phyloP scores from a whole-genome alignment of 2,113 vertebrate genomes.

The Conger conger region DNA sequence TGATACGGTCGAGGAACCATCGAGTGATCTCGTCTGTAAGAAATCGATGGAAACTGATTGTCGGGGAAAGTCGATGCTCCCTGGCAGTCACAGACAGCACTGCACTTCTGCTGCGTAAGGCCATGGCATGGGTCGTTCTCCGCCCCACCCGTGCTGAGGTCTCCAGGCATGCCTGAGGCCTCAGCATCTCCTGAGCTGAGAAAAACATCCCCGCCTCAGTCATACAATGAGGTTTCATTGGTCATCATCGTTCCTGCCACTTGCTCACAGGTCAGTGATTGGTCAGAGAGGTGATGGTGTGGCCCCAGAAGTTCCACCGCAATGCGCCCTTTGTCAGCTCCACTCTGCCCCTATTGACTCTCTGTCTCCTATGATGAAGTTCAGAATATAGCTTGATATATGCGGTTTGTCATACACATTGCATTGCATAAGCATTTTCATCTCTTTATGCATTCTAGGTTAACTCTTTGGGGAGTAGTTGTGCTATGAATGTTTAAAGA shows the following conservation, averaged over 20 bases:
- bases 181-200: constrained; percentile 43
- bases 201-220: constrained; percentile 38
- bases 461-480: not conserved
- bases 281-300: not conserved
- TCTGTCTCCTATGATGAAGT: not conserved
- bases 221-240: too few species aligned
- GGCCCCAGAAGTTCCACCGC: not conserved
- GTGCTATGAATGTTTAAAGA: too few species aligned
- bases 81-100: constrained; percentile 56
- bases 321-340: not conserved
- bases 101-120: constrained; percentile 61
- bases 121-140: constrained; percentile 47
- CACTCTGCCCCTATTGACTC: not conserved
- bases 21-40: not conserved
- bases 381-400: not conserved
- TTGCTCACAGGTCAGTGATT: not conserved
- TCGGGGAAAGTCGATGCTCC: constrained; percentile 42
- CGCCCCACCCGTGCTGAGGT: constrained; percentile 39
- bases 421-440: too few species aligned
- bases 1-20: not conserved
- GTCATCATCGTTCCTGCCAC: too few species aligned
- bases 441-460: not conserved
- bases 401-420: too few species aligned
- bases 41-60: too few species aligned
- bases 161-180: constrained; percentile 45